Percentiles rank a stretch among this genome's conserved stretches.
phyloP scores from a whole-genome alignment of 2,888 invertebrate genomes.

The Acrobasis consociella region DNA sequence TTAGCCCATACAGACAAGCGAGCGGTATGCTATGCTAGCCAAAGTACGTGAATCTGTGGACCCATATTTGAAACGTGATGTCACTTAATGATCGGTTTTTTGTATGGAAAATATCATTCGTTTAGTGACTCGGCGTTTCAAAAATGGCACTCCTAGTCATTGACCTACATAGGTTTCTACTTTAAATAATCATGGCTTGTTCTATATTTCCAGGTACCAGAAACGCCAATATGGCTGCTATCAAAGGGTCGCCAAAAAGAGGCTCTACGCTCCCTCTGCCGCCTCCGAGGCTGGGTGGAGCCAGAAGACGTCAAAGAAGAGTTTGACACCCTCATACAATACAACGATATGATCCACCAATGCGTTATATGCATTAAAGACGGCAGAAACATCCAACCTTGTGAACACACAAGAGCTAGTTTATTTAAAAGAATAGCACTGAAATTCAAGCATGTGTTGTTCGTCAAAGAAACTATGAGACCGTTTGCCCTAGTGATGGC shows the following conservation, averaged over 20 bases:
- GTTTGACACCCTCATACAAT: slow-evolving; percentile 70
- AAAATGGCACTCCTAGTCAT: no score
- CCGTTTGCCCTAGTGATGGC: slow-evolving; percentile 78
- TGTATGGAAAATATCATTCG: no score
- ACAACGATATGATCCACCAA: slow-evolving; percentile 61
- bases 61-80: no score
- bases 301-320: slow-evolving; percentile 78
- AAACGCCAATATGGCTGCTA: slow-evolving; percentile 84
- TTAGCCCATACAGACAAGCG: no score
- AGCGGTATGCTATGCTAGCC: no score
- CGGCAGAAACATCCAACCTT: slow-evolving; percentile 45
- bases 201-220: slow-evolving; percentile 72
- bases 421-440: slow-evolving; percentile 48
- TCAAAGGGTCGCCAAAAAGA: slow-evolving; percentile 81
- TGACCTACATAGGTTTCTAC: no score
- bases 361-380: slow-evolving; percentile 64
- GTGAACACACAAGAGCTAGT: slow-evolving; percentile 53
- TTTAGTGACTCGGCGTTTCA: no score
- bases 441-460: slow-evolving; percentile 63
- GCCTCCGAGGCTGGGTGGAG: slow-evolving; percentile 80
- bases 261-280: slow-evolving; percentile 77
- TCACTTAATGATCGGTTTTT: no score
- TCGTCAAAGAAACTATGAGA: slow-evolving; percentile 77
- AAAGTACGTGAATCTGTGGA: no score
- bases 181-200: not conserved